A percentile compares a stretch with the other conserved stretches of the same genome.
Evolutionary conservation across 1,140 invertebrate genomes (phyloP).

Genomic region (Temnothorax nylanderi): DNA sequence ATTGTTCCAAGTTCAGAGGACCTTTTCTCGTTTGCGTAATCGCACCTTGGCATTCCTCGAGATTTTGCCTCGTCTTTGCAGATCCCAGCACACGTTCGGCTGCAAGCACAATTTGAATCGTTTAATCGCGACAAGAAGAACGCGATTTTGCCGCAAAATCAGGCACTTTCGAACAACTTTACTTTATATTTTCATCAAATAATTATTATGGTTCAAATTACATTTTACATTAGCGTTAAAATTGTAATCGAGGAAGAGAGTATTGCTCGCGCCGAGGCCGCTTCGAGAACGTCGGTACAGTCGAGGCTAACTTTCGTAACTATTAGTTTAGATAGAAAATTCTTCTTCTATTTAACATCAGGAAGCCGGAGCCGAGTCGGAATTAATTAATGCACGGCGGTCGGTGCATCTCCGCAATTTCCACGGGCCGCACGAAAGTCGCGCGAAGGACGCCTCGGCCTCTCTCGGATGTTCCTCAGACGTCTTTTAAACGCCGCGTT

Average conservation of each 20-base stretch:
- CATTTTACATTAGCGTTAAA: neutral
- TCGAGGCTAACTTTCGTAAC: neutral
- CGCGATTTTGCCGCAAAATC: neutral
- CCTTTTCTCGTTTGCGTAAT: constrained; percentile 2
- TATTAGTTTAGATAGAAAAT: constrained; percentile 16
- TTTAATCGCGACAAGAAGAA: neutral
- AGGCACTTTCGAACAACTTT: neutral
- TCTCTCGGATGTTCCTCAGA: neutral
- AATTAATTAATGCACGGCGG: constrained; percentile 28
- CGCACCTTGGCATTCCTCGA: neutral
- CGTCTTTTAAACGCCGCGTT: neutral
- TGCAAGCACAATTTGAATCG: neutral
- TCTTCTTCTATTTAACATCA: neutral
- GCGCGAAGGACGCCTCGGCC: neutral
- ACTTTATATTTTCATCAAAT: neutral
- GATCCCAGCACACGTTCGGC: neutral
- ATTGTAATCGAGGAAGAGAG: neutral
- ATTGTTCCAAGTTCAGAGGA: constrained; percentile 68
- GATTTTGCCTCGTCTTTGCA: neutral
- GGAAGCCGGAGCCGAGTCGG: neutral
- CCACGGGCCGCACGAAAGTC: neutral
- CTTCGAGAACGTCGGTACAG: neutral
- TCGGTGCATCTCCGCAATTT: neutral
- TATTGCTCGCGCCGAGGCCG: neutral
- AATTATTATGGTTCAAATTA: neutral